Base-by-base conservation (phyloP, 2,113 vertebrate genomes). In the Sylvietta virens region DNA sequence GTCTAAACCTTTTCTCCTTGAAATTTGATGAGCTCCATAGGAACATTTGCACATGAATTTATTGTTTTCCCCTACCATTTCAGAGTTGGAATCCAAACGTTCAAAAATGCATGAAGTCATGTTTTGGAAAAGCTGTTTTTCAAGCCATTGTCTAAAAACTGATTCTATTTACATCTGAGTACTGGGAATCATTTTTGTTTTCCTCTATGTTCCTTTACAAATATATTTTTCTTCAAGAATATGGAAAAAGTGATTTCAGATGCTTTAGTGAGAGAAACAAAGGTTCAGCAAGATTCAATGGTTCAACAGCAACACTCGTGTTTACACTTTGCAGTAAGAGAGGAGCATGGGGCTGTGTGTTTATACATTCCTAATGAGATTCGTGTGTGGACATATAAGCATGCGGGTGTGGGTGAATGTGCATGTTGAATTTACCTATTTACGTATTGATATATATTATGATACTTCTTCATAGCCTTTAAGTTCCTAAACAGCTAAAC, bases 361-460 rank as follows among this genome's bases (percentile, higher is more conserved):
- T 66, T 57, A 35, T 31, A 40, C 2, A 44, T n/a, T 62, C 15
- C 12, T 71, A 58, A 35, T 37, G 28, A 74, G 5, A 27, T 51
- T 4, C 37, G 3, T 45, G 4, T 47, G 9, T 37, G n/a, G 3
- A 30, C 9, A 9, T 27, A 11, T 11, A 47, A 65, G 3, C 11
- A 30, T 26, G 10, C 0, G 0, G 7, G 60, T 44, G 26, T 58
- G 11, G 28, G 54, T 53, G 39, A 79, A 42, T 57, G 3, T 3
- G 16, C 10, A 10, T 14, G 13, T 23, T 14, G 4, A 45, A 44
- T 80, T 37, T n/a, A n/a, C 14, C 3, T 51, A 19, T 61, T 40
- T 40, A 27, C n/a, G 24, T 27, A 45, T 39, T 69, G 4, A 72
- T 48, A 35, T 12, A 14, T 21, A 60, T 30, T 21, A 27, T 14